These are phyloP conservation scores for Coracopsis vasa DNA, from an alignment of 2,113 vertebrate species.

Conservation along the genomic window DNA sequence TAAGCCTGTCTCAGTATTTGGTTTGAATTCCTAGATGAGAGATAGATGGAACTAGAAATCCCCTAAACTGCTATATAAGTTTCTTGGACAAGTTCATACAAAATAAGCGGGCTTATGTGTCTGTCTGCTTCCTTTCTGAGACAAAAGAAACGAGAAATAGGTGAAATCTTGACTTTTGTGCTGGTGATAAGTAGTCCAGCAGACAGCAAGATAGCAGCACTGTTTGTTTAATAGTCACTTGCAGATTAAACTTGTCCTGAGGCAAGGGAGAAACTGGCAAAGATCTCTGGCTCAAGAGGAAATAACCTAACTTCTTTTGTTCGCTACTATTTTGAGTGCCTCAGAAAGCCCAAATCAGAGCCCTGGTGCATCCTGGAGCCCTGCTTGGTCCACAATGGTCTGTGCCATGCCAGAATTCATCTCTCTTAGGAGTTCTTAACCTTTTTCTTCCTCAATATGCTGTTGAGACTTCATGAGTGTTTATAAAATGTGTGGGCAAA, in stretches of 20 bases:
- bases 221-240: not conserved
- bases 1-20: not conserved
- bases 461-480: not conserved
- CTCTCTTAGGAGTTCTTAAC: not conserved
- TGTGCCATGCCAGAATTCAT: not conserved
- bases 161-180: not conserved
- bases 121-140: constrained; percentile 7
- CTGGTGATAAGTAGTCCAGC: not conserved
- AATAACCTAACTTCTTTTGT: not conserved
- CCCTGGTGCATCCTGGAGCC: not conserved
- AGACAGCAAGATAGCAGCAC: not conserved
- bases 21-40: not conserved
- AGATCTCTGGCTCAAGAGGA: not conserved
- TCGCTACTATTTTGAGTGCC: not conserved
- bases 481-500: not conserved
- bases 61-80: not conserved
- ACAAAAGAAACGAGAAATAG: not conserved
- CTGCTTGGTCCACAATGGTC: accelerated
- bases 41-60: not conserved
- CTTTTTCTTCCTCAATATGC: not conserved
- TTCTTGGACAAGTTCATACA: not conserved
- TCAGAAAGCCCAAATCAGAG: not conserved
- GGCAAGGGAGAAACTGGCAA: not conserved
- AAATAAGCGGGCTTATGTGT: not conserved
- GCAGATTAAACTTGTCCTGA: not conserved